These are phyloP conservation scores for Drosophila nasuta DNA, from an alignment of 1,140 invertebrate species.

Conservation along the genomic window DNA sequence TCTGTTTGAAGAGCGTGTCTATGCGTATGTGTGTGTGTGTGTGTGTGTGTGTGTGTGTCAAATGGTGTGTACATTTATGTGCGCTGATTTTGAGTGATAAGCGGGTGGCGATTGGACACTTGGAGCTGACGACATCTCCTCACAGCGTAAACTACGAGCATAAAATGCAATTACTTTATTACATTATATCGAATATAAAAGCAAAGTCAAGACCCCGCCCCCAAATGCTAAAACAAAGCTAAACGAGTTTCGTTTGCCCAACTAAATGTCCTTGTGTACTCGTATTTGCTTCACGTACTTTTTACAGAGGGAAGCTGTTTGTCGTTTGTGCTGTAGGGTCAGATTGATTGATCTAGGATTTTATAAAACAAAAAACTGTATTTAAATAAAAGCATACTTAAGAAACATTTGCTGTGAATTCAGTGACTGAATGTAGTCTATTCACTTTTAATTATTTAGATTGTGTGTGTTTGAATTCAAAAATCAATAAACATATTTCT, in stretches of 20 bases:
- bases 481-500: no score
- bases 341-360: not conserved
- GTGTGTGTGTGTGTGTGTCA: conserved; percentile 1
- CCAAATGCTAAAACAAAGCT: not conserved
- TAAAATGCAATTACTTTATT: conserved; percentile 48
- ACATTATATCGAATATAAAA: conserved; percentile 8
- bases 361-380: no score
- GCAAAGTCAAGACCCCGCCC: not conserved
- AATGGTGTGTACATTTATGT: conserved; percentile 27
- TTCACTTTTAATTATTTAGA: not conserved
- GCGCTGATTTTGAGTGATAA: conserved; percentile 46
- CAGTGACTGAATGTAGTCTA: not conserved
- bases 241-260: not conserved
- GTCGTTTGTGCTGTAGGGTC: not conserved
- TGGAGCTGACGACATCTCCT: conserved; percentile 21
- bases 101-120: conserved; percentile 35
- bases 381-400: no score
- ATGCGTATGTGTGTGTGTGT: not conserved
- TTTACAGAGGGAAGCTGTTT: not conserved
- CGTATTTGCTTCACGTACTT: not conserved
- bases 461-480: not conserved
- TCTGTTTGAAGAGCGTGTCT: conserved; percentile 42
- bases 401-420: no score
- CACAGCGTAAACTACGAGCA: conserved; percentile 25
- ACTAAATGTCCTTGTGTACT: not conserved